phyloP scores from a whole-genome alignment of 2,888 invertebrate genomes.

The Dorcus hopei region DNA sequence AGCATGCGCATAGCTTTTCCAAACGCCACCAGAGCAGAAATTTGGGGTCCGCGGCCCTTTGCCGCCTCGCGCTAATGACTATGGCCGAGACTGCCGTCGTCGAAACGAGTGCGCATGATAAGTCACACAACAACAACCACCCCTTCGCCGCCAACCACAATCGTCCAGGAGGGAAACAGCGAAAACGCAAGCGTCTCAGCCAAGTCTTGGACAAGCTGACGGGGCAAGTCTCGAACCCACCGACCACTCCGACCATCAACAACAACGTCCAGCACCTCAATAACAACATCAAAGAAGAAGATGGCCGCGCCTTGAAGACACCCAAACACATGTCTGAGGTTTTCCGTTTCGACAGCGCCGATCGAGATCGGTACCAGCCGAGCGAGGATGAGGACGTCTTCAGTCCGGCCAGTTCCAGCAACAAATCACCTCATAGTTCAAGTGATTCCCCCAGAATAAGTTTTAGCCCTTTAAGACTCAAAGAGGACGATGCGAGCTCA shows the following conservation, averaged over 20 bases:
- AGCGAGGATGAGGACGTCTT: slow-evolving; percentile 60
- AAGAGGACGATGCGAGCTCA: slow-evolving; percentile 51
- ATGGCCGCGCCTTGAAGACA: slow-evolving; percentile 34
- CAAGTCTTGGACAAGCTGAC: slow-evolving; percentile 76
- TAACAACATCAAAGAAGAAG: slow-evolving; percentile 40
- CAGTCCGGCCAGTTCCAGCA: slow-evolving; percentile 56
- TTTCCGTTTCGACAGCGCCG: slow-evolving; percentile 53
- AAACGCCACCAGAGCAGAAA: slow-evolving; percentile 19
- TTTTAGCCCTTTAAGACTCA: slow-evolving; percentile 56
- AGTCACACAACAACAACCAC: slow-evolving; percentile 55
- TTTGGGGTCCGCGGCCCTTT: slow-evolving; percentile 56
- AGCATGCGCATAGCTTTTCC: slow-evolving; percentile 31
- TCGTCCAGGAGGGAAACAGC: slow-evolving; percentile 61
- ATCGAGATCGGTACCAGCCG: slow-evolving; percentile 37
- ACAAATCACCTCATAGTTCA: slow-evolving; percentile 56
- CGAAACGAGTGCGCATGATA: slow-evolving; percentile 47
- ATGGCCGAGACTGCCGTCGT: slow-evolving; percentile 66
- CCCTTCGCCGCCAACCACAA: slow-evolving; percentile 62
- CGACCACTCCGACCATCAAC: slow-evolving; percentile 42
- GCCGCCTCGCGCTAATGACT: slow-evolving; percentile 62
- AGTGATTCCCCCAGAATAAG: slow-evolving; percentile 55
- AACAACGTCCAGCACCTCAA: slow-evolving; percentile 51
- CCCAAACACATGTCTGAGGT: slow-evolving; percentile 50
- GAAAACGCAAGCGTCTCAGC: slow-evolving; percentile 76
- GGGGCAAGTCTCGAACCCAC: slow-evolving; percentile 39